A percentile compares a stretch with the other conserved stretches of the same genome.
Evolutionary conservation across 2,888 invertebrate species (phyloP).

Genomic region (Acholoe squamosa): DNA sequence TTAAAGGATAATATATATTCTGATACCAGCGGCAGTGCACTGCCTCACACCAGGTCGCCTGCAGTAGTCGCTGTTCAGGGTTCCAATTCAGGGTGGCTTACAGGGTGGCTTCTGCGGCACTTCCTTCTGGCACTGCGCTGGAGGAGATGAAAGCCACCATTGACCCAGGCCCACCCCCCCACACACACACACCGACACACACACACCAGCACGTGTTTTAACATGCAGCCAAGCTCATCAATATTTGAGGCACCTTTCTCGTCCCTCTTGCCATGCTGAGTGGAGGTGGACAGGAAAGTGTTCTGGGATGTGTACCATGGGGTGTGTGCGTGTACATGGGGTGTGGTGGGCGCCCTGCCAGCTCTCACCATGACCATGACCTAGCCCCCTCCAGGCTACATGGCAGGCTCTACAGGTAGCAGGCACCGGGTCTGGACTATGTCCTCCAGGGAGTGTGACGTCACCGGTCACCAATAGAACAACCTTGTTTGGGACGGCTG

Average conservation of each 20-base stretch:
- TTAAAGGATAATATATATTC: conserved; percentile 20
- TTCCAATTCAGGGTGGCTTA: background rate
- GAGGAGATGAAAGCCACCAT: conserved; percentile 7
- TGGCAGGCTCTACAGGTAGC: conserved; percentile 7
- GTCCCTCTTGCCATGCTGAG: background rate
- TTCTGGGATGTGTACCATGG: background rate
- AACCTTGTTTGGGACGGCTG: too few species aligned
- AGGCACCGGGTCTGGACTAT: background rate
- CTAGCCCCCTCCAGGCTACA: background rate
- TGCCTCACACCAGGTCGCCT: background rate
- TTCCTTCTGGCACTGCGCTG: background rate
- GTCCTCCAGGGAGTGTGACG: background rate
- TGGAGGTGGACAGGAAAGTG: background rate
- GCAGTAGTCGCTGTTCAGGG: background rate
- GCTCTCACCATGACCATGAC: background rate
- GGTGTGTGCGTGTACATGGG: background rate
- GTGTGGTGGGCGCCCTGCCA: background rate
- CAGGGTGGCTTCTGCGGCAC: background rate
- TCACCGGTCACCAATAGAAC: background rate
- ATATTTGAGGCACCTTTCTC: conserved; percentile 21
- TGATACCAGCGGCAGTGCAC: background rate
- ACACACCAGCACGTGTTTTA: background rate
- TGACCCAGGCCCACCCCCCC: background rate
- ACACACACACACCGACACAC: background rate
- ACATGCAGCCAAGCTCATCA: conserved; percentile 20